Percentiles rank a stretch among this genome's conserved stretches.
These are phyloP conservation scores for Dysidea cf. avara DNA, from an alignment of 37 sponge, comb jelly and placozoan species.

Conservation along the genomic window DNA sequence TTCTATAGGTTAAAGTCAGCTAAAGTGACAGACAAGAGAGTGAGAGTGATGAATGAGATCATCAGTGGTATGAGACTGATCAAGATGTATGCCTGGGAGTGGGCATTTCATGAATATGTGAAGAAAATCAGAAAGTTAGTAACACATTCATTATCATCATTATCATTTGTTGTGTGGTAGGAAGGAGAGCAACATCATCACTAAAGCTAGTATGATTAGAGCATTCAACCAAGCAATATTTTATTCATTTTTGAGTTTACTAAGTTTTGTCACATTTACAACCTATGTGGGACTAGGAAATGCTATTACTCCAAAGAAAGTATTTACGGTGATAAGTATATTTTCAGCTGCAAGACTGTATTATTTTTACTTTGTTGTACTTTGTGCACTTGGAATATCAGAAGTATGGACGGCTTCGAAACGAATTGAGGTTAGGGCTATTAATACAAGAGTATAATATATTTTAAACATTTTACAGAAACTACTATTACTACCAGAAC, in stretches of 20 bases:
- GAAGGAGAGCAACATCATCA: constrained; percentile 24
- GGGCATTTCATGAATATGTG: background rate
- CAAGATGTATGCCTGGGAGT: constrained; percentile 18
- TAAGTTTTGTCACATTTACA: constrained; percentile 48
- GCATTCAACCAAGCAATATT: constrained; percentile 38
- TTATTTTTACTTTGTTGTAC: background rate
- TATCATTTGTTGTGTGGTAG: constrained; percentile 27
- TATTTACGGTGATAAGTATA: constrained; percentile 56
- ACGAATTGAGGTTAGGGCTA: constrained; percentile 34
- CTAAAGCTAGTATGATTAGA: constrained; percentile 28
- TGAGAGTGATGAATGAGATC: constrained; percentile 5
- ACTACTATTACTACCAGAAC: too few relatives aligned
- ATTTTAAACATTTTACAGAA: too few relatives aligned
- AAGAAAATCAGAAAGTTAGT: constrained; percentile 8
- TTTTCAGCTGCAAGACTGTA: constrained; percentile 6
- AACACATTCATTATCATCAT: too few relatives aligned
- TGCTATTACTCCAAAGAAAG: constrained; percentile 44
- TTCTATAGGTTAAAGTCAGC: background rate
- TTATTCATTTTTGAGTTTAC: constrained; percentile 25
- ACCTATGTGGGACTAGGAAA: constrained; percentile 24
- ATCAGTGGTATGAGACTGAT: constrained; percentile 8
- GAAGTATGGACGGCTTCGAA: constrained; percentile 32
- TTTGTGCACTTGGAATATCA: constrained; percentile 1
- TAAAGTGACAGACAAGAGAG: constrained; percentile 1
- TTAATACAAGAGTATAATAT: too few relatives aligned